Evolutionary conservation across 1,140 invertebrate species (phyloP), one percentile per base, ranked within the genome.

Genomic region (Sycophaga agraensis): DNA sequence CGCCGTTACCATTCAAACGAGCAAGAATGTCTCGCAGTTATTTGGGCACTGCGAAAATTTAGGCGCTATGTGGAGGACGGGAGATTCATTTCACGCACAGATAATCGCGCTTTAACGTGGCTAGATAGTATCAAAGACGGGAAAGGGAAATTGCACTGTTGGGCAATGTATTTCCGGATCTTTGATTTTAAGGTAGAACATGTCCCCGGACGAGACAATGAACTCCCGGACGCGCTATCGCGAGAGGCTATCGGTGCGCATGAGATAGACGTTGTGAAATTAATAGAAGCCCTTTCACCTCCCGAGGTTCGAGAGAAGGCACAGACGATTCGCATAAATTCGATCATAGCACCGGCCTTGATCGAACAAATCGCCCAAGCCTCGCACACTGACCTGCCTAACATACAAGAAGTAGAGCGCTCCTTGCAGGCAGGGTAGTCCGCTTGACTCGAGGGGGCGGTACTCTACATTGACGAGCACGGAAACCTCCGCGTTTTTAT

Each of bases 1-100:
- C 4, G 11, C 1, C 12, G 59, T 21, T 68, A 68, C 54, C 67
- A 69, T 56, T 26, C 60, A 31, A 59, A 68, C 40, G 67, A 67
- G 17, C 67, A n/a, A 34, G 63, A 66, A 35, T 68, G 57, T 14
- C 39, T 68, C 0, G 71, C 73, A 0, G 34, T 75, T 0, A 60
- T 73, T 0, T 73, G 70, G 70, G 69, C 66, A 0, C 62, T 72
- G 3, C 62, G 68, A 42, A 43, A 59, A 28, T 73, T 66, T 28
- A 42, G 68, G 0, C 64, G 54, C 0, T 26, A 26, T 9, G 2
- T 51, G 2, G 28, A 35, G 3, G 48, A 35, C 21, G 7, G 6
- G n/a, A n/a, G n/a, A n/a, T n/a, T 11, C 28, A 31, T 11, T 31
- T 31, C 28, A 31, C 28, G 28, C 28, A 31, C n/a, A 22, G 28